These are phyloP conservation scores for Pituophis catenifer DNA, from an alignment of 2,113 vertebrate species.

Conservation along the genomic window DNA sequence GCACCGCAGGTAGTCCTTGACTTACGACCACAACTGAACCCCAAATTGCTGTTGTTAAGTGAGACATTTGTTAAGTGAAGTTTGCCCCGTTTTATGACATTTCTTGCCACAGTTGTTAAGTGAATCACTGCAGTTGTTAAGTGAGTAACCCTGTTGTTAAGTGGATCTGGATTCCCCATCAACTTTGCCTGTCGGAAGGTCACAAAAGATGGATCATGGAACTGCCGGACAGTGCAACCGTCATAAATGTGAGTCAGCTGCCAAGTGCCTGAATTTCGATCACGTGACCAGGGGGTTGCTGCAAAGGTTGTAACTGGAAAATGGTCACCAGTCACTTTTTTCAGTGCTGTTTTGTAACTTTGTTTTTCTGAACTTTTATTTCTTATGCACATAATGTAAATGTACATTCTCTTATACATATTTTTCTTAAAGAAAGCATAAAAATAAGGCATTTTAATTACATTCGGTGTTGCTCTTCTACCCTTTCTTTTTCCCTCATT, in stretches of 20 bases:
- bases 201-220: neutral
- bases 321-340: neutral
- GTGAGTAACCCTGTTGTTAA: neutral
- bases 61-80: neutral
- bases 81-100: neutral
- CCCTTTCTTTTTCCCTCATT: no score
- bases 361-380: neutral
- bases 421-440: no score
- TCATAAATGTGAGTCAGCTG: neutral
- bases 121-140: neutral
- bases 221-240: accelerated
- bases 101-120: neutral
- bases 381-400: no score
- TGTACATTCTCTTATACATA: no score
- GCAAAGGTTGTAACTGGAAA: neutral
- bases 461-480: no score
- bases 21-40: neutral
- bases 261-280: neutral
- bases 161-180: neutral
- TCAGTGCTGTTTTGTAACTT: neutral
- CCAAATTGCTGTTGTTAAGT: neutral
- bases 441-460: no score
- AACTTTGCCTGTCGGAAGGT: neutral
- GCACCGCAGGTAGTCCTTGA: neutral
- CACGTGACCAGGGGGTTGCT: neutral